Percentiles rank a stretch among this genome's conserved stretches.
Evolutionary conservation across 2,888 invertebrate genomes (phyloP).

Genomic region (Dugesia japonica): DNA sequence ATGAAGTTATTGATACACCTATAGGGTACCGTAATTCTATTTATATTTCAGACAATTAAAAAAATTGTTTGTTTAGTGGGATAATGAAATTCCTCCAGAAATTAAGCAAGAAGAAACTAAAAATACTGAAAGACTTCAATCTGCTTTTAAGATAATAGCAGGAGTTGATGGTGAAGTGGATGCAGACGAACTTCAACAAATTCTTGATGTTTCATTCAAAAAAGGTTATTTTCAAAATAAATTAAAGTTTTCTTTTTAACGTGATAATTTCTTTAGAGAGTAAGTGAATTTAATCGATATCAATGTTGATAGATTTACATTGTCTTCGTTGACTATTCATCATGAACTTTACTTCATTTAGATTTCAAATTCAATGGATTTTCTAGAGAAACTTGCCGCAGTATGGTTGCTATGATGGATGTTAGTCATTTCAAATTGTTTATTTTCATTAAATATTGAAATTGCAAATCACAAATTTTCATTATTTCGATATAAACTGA

Average conservation of each 20-base stretch:
- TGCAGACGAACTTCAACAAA: constrained; percentile 76
- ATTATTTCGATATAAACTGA: too few species aligned
- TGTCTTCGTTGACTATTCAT: neutral
- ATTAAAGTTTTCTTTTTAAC: neutral
- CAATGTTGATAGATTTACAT: neutral
- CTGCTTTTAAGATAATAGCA: constrained; percentile 69
- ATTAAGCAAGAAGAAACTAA: neutral
- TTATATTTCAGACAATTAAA: neutral
- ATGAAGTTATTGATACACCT: too few species aligned
- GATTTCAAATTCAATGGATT: constrained; percentile 59
- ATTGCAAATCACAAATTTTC: too few species aligned
- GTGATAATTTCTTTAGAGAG: neutral
- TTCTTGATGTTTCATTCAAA: constrained; percentile 61
- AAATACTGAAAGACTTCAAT: constrained; percentile 51
- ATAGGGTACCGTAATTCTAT: too few species aligned
- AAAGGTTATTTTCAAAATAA: constrained; percentile 21
- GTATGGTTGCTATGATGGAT: constrained; percentile 88
- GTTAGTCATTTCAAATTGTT: constrained; percentile 42
- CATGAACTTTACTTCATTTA: constrained; percentile 36
- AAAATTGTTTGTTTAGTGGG: neutral
- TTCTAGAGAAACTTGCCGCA: constrained; percentile 74
- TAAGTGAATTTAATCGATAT: neutral
- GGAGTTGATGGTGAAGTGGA: constrained; percentile 79
- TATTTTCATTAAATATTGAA: too few species aligned
- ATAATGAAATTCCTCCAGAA: neutral